Evolutionary conservation across 2,113 vertebrate genomes (phyloP), one percentile per base, ranked within the genome.

Genomic region (Eupsittula cactorum): DNA sequence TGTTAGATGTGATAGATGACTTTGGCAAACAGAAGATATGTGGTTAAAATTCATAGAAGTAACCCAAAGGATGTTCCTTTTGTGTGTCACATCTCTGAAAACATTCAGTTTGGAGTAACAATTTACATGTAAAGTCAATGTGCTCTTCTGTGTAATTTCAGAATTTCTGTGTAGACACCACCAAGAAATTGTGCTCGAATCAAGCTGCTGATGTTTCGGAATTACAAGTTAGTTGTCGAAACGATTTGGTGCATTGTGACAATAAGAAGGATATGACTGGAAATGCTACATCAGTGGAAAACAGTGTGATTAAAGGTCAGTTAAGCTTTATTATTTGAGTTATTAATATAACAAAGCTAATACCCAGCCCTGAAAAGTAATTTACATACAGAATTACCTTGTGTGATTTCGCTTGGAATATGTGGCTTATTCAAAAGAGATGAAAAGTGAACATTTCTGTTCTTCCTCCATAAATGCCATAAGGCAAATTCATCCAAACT

Each of bases 71-170:
- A 39, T 53, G 53, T 77, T 95, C 25, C 13, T 90, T 11, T 85
- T 89, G 18, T 2, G 13, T 83, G 63, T 94, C 55, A 44, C 11
- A 75, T 60, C 39, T 96, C 49, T 93, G 39, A 71, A 63, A 92
- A 33, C 28, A 93, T 88, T 84, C 71, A 60, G 75, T 91, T 83
- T 88, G 88, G 20, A 77, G 74, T 82, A 90, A 93, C 27, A 71
- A 71, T 92, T 93, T 96, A 82, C 41, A 55, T n/a, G 62, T 92
- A 50, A 92, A 95, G 57, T 86, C 75, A 80, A 59, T 92, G 78
- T 52, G 31, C 21, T 95, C 11, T 87, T 93, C 82, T 74, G 4
- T 98, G 68, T 97, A 88, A 93, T 98, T 98, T 96, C 97, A 98
- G 98, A 97, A 73, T 93, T 92, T 92, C 82, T 94, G 19, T 33